Evolutionary conservation across 2,797 vertebrate species (phyloP), one percentile per base, ranked within the genome.

Genomic region (Crypturellus tataupa): DNA sequence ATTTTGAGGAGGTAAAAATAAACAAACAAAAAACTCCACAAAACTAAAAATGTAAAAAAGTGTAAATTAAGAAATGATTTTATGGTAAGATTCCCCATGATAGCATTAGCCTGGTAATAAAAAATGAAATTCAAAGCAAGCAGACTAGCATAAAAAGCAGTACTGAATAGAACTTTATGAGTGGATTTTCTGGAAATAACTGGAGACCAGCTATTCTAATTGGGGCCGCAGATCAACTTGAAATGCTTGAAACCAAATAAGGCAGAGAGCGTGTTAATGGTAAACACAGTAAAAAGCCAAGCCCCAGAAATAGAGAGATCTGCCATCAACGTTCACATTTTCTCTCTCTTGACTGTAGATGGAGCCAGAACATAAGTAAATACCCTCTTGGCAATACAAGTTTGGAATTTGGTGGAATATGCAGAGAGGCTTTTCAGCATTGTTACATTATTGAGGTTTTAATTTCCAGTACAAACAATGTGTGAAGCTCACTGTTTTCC

Each of bases 281-380:
- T 89, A 81, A 90, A 78, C 87, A 72, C 56, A 69, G 9, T 2
- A 56, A 81, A 86, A 29, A 4, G 47, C 4, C 65, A 42, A 35
- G 64, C 24, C 42, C 35, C 83, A 90, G 67, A 58, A 62, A 37
- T 62, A 37, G 62, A 79, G 33, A 37, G 0, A 12, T 39, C 24
- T 49, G 10, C 78, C 37, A 31, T 40, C 13, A 10, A 1, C 2
- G 20, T 11, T 39, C 21, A 56, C 24, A 31, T 81, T 94, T 92
- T 72, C 94, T n/a, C 90, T 62, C 82, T 93, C 71, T 5, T 1
- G 93, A 79, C 98, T 97, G 97, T 97, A 98, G 98, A 92, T 98
- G 98, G 98, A 97, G 98, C 98, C 95, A 89, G 96, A 96, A 77
- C 97, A 91, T 87, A 94, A 95, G 92, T 60, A 97, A 98, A 97